Conservation (phyloP, 2,888 invertebrate genomes). For the Iphiclides podalirius region DNA sequence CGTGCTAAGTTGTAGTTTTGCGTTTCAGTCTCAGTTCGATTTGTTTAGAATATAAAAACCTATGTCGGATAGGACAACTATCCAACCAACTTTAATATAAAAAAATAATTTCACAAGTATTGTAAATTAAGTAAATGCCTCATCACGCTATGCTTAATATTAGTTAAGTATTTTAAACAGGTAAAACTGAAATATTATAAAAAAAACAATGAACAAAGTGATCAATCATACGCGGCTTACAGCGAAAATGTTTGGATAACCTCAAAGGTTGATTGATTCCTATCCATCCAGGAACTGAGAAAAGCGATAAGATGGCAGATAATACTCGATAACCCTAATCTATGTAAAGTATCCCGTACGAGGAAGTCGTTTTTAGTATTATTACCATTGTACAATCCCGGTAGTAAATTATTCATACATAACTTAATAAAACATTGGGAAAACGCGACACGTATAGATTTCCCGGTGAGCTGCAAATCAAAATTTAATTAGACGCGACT, state of each 20-base stretch:
- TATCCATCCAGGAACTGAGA: neutral
- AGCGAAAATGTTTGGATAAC: neutral
- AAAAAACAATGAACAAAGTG: neutral
- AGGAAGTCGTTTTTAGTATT: neutral
- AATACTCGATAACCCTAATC: slow-evolving; percentile 6
- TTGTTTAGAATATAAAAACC: too few species aligned
- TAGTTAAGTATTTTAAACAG: too few species aligned
- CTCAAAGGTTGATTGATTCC: neutral
- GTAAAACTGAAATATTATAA: too few species aligned
- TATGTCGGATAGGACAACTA: too few species aligned
- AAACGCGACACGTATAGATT: neutral
- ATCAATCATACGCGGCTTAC: neutral
- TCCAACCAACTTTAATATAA: too few species aligned
- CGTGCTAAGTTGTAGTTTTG: too few species aligned
- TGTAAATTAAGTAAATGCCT: too few species aligned
- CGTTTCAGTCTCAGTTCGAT: too few species aligned
- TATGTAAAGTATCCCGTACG: slow-evolving; percentile 3
- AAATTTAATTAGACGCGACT: too few species aligned
- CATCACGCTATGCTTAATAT: too few species aligned
- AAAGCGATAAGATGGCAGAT: neutral
- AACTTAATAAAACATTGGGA: neutral
- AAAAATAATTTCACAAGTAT: too few species aligned
- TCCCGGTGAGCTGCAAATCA: neutral
- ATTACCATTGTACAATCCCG: neutral
- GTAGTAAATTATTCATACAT: neutral